Evolutionary conservation across 1,140 invertebrate genomes (phyloP), one percentile per base, ranked within the genome.

Genomic region (Papilio machaon): DNA sequence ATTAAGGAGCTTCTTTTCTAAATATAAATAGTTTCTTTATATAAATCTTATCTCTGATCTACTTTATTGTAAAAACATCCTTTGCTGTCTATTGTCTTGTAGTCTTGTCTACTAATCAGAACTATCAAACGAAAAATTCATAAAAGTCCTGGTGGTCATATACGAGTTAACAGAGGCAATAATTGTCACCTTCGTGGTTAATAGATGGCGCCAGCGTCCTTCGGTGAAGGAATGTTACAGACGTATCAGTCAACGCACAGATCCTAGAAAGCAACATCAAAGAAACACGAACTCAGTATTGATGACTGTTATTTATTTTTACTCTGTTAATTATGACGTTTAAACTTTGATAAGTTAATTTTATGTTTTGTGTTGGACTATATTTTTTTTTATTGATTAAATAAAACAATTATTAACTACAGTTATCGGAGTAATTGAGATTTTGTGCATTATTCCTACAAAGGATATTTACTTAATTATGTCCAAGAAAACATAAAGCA

Each of bases 251-350:
- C 64, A 35, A 35, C 64, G 23, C 64, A 67, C 30, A 67, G 64
- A 67, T 67, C 64, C 64, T 67, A 67, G 64, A 67, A 35, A 35
- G 64, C 10, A 67, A 67, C 64, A 35, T 67, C 64, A 67, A 67
- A 67, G 64, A 35, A 30, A 67, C 30, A 35, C 11, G 11, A 67
- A 35, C 60, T 3, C 64, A 67, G 30, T 67, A 67, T 67, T 67
- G 64, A 67, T 67, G 64, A 67, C 10, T 11, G 23, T 15, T 23
- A 23, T 67, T 67, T 67, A 67, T 67, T 67, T 67, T 67, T 67
- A 67, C 64, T 67, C 64, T 35, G 64, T 67, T 35, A 67, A 67
- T 67, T 67, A 67, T 67, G 64, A 67, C 64, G 64, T 67, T 67
- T 67, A 15, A 67, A 35, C 4, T 67, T 67, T 67, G 64, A 67